Percentiles rank a stretch among this genome's conserved stretches.
Conservation (phyloP, 2,888 invertebrate genomes). For the Agrotis ipsilon region DNA sequence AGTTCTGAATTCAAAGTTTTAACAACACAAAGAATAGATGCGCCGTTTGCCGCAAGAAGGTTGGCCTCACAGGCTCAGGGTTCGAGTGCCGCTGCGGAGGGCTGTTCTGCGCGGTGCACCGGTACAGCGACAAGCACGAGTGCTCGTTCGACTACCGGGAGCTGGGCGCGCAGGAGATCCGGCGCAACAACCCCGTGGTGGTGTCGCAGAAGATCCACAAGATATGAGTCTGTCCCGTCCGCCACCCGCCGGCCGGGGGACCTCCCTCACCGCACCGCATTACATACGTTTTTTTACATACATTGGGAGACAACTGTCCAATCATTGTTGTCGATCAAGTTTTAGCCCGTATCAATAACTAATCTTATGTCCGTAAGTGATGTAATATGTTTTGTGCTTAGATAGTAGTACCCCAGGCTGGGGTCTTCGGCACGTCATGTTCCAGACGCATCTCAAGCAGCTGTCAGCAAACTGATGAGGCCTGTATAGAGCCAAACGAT, state of each 20-base stretch:
- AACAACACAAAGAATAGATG: conserved; percentile 99
- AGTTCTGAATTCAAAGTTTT: no score
- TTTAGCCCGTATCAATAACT: no score
- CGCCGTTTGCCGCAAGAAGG: conserved; percentile 99
- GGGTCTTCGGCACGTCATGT: no score
- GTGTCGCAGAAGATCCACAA: conserved; percentile 99
- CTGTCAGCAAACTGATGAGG: no score
- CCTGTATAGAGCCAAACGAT: no score
- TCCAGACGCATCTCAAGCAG: no score
- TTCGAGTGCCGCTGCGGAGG: conserved; percentile 99
- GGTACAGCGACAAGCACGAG: conserved; percentile 99
- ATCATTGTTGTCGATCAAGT: no score
- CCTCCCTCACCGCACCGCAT: conserved; percentile 64
- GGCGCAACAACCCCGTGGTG: conserved; percentile 99
- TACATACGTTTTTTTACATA: conserved; percentile 70
- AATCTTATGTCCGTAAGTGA: no score
- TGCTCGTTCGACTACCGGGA: conserved; percentile 99
- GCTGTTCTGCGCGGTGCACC: conserved; percentile 99
- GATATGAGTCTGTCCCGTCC: conserved; percentile 94
- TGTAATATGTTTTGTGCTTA: no score
- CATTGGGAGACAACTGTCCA: no score
- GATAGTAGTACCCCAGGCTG: no score
- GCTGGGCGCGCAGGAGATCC: conserved; percentile 99
- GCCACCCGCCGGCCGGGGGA: conserved; percentile 68
- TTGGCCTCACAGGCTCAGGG: conserved; percentile 99